phyloP scores from a whole-genome alignment of 2,797 vertebrate genomes.

The Iguana delicatissima region DNA sequence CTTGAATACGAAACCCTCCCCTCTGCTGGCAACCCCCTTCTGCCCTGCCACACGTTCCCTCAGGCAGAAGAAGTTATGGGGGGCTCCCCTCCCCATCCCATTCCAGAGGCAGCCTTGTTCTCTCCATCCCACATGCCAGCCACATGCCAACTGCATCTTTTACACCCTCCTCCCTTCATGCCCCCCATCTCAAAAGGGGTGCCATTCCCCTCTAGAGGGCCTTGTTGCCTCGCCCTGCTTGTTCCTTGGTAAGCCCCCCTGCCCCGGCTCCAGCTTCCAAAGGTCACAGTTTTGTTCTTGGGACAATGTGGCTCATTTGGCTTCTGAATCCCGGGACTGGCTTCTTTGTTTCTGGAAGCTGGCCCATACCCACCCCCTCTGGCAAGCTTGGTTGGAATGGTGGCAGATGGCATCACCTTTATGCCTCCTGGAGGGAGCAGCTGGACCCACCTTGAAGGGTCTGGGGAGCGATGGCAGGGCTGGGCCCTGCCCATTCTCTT shows the following conservation, averaged over 20 bases:
- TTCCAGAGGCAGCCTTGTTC: neutral
- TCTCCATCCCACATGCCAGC: neutral
- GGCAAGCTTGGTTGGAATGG: neutral
- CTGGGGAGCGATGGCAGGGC: neutral
- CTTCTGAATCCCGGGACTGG: neutral
- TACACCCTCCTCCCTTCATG: too few relatives aligned
- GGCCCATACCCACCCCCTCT: neutral
- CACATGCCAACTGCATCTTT: neutral
- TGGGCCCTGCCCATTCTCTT: too few relatives aligned
- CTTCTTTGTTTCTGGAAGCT: neutral
- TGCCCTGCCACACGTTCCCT: neutral
- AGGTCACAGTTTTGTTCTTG: neutral
- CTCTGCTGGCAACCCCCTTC: neutral
- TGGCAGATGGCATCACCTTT: neutral
- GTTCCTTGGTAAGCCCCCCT: neutral
- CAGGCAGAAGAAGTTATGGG: too few relatives aligned
- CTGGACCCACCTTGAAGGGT: neutral
- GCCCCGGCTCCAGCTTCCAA: neutral
- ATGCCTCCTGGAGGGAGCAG: neutral
- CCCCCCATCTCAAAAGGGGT: neutral
- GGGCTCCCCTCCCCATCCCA: neutral
- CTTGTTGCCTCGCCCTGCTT: too few relatives aligned
- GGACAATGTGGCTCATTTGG: neutral
- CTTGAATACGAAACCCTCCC: neutral
- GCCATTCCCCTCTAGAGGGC: fast-evolving